Evolutionary conservation across 2,113 vertebrate species (phyloP).

Genomic region (Coryphaenoides rupestris): DNA sequence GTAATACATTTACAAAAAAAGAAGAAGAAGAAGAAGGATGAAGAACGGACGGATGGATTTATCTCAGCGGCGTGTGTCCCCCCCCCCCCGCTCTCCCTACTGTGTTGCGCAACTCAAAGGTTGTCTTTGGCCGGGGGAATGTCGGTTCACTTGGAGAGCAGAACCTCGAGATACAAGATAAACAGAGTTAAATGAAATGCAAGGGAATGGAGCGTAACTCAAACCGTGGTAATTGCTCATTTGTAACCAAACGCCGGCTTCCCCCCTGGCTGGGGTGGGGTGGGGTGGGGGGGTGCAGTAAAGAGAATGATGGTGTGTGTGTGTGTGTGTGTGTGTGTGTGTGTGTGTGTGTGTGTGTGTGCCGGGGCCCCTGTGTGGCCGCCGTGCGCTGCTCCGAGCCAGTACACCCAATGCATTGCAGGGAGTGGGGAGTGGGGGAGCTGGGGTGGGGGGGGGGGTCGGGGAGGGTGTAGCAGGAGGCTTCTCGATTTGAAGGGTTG

Average conservation of each 20-base stretch:
- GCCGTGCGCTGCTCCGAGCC: slow-evolving; percentile 51
- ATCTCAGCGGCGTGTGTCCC: neutral
- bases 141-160: slow-evolving; percentile 30
- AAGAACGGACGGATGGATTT: slow-evolving; percentile 1
- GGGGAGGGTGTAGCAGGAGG: slow-evolving; percentile 42
- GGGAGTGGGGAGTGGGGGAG: too few relatives aligned
- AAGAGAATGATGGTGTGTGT: slow-evolving; percentile 46
- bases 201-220: slow-evolving; percentile 45
- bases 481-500: slow-evolving; percentile 57
- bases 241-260: slow-evolving; percentile 54
- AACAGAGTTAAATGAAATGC: slow-evolving; percentile 55
- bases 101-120: slow-evolving; percentile 21
- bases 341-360: neutral
- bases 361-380: slow-evolving; percentile 45
- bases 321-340: too few relatives aligned
- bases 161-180: slow-evolving; percentile 54
- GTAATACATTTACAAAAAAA: too few relatives aligned
- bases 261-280: slow-evolving; percentile 18
- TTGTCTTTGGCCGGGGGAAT: slow-evolving; percentile 42
- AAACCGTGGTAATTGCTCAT: slow-evolving; percentile 53
- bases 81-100: slow-evolving; percentile 15
- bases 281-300: slow-evolving; percentile 30
- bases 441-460: too few relatives aligned
- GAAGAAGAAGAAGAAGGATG: too few relatives aligned
- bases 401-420: slow-evolving; percentile 42